Base-by-base conservation (phyloP, 23 tunicate genomes). In the Corella eumyota region DNA sequence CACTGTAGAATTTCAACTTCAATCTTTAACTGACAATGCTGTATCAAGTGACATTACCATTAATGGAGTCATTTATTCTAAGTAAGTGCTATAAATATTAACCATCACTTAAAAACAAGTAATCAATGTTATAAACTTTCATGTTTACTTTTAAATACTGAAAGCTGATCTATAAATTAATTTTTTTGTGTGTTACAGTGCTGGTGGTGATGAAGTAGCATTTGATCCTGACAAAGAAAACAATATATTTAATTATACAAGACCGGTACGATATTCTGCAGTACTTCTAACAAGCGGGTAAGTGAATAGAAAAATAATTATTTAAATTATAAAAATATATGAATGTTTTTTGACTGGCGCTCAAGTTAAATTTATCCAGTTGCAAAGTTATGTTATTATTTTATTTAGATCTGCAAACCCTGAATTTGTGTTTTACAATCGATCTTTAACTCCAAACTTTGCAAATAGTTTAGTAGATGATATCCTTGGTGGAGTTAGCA, bases 81-180 rank as follows among this genome's bases (percentile, higher is more conserved):
- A 71, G 77, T 71, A 59, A 45, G 77, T 21, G 22, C 6, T 32
- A n/a, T n/a, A n/a, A n/a, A n/a, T n/a, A n/a, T n/a, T n/a, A n/a
- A n/a, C n/a, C n/a, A n/a, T n/a, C n/a, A n/a, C n/a, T n/a, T n/a
- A n/a, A n/a, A n/a, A n/a, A n/a, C n/a, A n/a, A n/a, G n/a, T n/a
- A n/a, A n/a, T n/a, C n/a, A n/a, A n/a, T n/a, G n/a, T n/a, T n/a
- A n/a, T n/a, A n/a, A n/a, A n/a, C n/a, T n/a, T n/a, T n/a, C n/a
- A n/a, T n/a, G n/a, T n/a, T n/a, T n/a, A n/a, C n/a, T n/a, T n/a
- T n/a, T n/a, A n/a, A n/a, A n/a, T n/a, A n/a, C n/a, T n/a, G n/a
- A n/a, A n/a, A n/a, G n/a, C n/a, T n/a, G n/a, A n/a, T n/a, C 25
- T 28, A 30, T 27, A 61, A 11, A 37, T 40, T 64, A 30, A 0